A percentile compares a stretch with the other conserved stretches of the same genome.
Conservation (phyloP, 2,888 invertebrate species). For the Ceriagrion tenellum region DNA sequence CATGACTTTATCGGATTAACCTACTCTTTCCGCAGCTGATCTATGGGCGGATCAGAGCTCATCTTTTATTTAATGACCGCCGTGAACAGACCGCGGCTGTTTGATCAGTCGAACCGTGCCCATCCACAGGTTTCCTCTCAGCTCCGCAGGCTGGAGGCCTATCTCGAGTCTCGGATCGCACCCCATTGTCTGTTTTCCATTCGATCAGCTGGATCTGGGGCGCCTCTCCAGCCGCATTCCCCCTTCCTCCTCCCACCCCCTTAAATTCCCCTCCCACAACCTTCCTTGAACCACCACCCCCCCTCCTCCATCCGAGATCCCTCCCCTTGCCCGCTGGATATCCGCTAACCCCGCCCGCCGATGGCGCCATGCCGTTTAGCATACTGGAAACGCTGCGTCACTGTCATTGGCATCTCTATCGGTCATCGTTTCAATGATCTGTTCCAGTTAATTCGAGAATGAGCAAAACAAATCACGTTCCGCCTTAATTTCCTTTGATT, state of each 20-base stretch:
- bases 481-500: slow-evolving; percentile 60
- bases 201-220: neutral
- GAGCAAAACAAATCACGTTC: slow-evolving; percentile 62
- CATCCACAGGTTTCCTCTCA: neutral
- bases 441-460: slow-evolving; percentile 66
- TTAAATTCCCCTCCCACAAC: neutral
- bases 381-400: slow-evolving; percentile 65
- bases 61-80: neutral
- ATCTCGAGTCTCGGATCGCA: neutral
- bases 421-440: slow-evolving; percentile 61
- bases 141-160: neutral
- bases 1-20: too few species aligned
- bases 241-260: neutral
- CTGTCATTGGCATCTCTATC: slow-evolving; percentile 66
- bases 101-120: neutral
- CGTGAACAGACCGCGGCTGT: neutral
- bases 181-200: slow-evolving; percentile 16
- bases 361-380: slow-evolving; percentile 59
- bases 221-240: neutral
- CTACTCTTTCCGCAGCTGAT: too few species aligned
- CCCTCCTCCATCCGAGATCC: neutral
- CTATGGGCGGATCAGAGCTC: neutral
- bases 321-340: neutral
- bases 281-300: neutral
- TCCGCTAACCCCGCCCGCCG: slow-evolving; percentile 55